Evolutionary conservation across 2,113 vertebrate genomes (phyloP).

Genomic region (Steatornis caripensis): DNA sequence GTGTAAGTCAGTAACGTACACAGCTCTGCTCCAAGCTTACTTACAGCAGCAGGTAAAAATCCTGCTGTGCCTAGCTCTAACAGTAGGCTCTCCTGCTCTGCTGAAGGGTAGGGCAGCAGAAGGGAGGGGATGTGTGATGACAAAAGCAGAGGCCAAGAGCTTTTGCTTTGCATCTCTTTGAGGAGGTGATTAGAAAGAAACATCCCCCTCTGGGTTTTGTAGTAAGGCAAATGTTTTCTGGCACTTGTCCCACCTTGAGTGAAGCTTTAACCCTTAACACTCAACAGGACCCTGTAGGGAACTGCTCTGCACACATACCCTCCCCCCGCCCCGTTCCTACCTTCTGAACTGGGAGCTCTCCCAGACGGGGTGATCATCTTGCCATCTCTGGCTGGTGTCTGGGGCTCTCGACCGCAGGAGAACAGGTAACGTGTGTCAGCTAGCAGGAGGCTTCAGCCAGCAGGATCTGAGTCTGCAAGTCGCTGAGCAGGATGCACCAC

Average conservation of each 20-base stretch:
- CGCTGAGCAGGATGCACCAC: not conserved
- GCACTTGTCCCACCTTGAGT: not conserved
- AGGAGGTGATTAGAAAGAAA: slow-evolving; percentile 31
- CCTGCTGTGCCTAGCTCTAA: slow-evolving; percentile 34
- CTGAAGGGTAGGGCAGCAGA: not conserved
- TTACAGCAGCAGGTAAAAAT: not conserved
- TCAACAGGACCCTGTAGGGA: not conserved
- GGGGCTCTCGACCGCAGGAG: not conserved
- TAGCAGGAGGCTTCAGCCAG: not conserved
- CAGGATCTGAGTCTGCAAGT: not conserved
- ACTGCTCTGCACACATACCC: not conserved
- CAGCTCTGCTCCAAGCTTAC: not conserved
- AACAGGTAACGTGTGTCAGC: not conserved
- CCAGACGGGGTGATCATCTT: not conserved
- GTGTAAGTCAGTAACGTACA: not conserved
- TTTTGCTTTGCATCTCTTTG: slow-evolving; percentile 54
- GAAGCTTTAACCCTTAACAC: slow-evolving; percentile 14
- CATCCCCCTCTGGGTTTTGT: not conserved
- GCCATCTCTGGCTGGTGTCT: not conserved
- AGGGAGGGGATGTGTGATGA: not conserved
- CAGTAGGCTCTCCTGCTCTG: not conserved
- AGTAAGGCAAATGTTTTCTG: slow-evolving; percentile 32
- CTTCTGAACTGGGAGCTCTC: not conserved
- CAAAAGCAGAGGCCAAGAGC: not conserved
- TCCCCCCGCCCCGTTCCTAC: not conserved